Evolutionary conservation across 1,140 invertebrate genomes (phyloP).

Genomic region (Cataglyphis hispanica): DNA sequence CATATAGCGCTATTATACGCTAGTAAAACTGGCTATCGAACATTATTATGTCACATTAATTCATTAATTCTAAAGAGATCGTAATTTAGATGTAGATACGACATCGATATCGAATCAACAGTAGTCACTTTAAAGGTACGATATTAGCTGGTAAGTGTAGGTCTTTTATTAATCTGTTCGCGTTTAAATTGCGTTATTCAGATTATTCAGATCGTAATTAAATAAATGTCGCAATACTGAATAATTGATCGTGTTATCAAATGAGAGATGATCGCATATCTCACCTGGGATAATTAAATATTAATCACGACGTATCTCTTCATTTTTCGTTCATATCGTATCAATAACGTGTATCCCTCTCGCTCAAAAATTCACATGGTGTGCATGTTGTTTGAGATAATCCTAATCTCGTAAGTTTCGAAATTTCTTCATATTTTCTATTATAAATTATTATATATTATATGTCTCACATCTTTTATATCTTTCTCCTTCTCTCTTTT

Average conservation of each 20-base stretch:
- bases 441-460: background rate
- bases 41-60: conserved; percentile 80
- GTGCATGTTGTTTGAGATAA: background rate
- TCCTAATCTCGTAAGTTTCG: background rate
- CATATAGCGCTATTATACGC: conserved; percentile 74
- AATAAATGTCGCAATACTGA: background rate
- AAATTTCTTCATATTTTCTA: no score
- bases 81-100: conserved; percentile 69
- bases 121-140: conserved; percentile 70
- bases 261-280: conserved; percentile 46
- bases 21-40: conserved; percentile 82
- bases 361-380: background rate
- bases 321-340: conserved; percentile 32
- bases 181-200: background rate
- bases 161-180: conserved; percentile 37
- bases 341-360: background rate
- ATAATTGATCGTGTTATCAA: conserved; percentile 59
- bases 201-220: conserved; percentile 23
- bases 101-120: conserved; percentile 80
- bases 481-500: background rate
- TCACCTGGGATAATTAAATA: conserved; percentile 31
- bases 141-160: conserved; percentile 71
- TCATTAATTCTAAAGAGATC: conserved; percentile 79
- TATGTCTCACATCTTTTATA: background rate
- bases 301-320: conserved; percentile 22